Percentiles rank a stretch among this genome's conserved stretches.
phyloP scores from a whole-genome alignment of 2,797 vertebrate genomes.

The Paratrypauchen microcephalus region DNA sequence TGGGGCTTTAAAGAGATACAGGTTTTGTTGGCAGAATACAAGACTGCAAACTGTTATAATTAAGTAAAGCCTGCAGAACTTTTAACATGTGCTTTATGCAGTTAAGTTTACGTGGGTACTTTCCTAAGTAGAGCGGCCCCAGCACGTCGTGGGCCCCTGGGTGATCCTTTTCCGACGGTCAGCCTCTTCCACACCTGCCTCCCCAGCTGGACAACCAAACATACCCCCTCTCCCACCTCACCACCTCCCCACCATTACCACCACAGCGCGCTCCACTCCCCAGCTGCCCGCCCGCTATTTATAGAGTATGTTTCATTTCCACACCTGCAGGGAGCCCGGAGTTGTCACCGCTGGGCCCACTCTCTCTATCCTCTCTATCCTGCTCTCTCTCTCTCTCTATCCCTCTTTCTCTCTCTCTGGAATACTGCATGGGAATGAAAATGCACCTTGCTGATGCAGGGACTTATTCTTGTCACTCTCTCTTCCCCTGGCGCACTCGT shows the following conservation, averaged over 20 bases:
- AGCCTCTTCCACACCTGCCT: conserved; percentile 80
- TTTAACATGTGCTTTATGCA: conserved; percentile 1
- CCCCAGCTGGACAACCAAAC: conserved; percentile 70
- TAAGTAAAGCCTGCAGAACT: not conserved
- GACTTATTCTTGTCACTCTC: conserved; percentile 73
- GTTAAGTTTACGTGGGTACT: conserved; percentile 24
- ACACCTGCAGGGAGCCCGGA: conserved; percentile 85
- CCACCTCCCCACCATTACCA: conserved; percentile 46
- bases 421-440: conserved; percentile 76
- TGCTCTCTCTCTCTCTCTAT: conserved; percentile 30
- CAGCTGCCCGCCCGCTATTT: conserved; percentile 87
- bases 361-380: conserved; percentile 43
- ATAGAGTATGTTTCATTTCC: conserved; percentile 88
- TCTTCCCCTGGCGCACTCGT: conserved; percentile 48
- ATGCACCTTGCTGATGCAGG: conserved; percentile 79
- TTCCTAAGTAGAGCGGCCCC: conserved; percentile 34
- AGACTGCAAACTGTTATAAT: not conserved
- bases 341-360: conserved; percentile 76
- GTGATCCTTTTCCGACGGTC: conserved; percentile 67
- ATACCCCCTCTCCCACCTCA: not conserved
- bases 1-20: not conserved
- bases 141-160: conserved; percentile 46
- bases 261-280: conserved; percentile 74
- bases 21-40: not conserved
- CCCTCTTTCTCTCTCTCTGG: conserved; percentile 69